Base-by-base conservation (phyloP, 2,797 vertebrate species). In the Parambassis ranga region DNA sequence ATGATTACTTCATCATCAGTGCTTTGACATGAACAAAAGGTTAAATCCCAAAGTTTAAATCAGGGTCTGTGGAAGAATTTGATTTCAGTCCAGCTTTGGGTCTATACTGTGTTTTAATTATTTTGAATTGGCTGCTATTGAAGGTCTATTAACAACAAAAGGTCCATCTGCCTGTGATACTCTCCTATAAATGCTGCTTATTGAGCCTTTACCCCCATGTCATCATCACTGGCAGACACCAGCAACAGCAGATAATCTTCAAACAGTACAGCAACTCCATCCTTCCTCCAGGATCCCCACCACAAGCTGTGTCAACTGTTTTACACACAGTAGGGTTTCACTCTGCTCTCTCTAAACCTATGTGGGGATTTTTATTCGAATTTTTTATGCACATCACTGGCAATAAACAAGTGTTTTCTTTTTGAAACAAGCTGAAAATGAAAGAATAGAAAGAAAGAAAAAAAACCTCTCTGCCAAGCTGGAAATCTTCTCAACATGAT, bases 101-200 rank as follows among this genome's bases (percentile, higher is more conserved):
- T 46, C 11, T 13, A 55, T 16, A 43, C n/a, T 52, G 18, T 38
- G 27, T 38, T 42, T 52, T 11, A 35, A 65, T 50, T 70, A 38
- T 67, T 52, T 42, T 57, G 9, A 55, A 58, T 50, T 20, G 15
- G 33, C 35, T 37, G 14, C n/a, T 31, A 44, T 26, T 68, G 18
- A 60, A 52, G 47, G 28, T 73, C 38, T 57, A 61, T 65, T 73
- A 50, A 64, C 23, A 59, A 60, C 14, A 55, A 57, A 61, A 50
- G n/a, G n/a, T 55, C 32, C 13, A 62, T 66, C 69, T 66, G 33
- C 19, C n/a, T 51, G 15, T 76, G 36, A 47, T 65, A 58, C 60
- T 46, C 10, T 63, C 58, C 31, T 46, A 39, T 51, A 52, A 71
- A 62, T 56, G 47, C 53, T 30, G 20, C 15, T 59, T 16, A 46